Base-by-base conservation (phyloP, 2,888 invertebrate species). In the Diaperis boleti region DNA sequence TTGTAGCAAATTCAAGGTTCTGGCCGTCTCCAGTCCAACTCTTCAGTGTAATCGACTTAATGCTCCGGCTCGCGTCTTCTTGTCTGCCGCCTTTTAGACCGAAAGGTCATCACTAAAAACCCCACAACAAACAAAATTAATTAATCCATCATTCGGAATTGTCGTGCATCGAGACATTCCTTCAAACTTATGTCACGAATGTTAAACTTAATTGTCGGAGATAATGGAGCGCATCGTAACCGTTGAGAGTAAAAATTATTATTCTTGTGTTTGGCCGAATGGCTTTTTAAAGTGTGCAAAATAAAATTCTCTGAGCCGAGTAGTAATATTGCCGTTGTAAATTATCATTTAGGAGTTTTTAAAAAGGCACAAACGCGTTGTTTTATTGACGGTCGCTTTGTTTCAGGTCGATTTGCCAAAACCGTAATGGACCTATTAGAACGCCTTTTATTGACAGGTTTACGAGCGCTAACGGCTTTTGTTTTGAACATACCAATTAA, bases 151-250 rank as follows among this genome's bases (percentile, higher is more conserved):
- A 50, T 50, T 13, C 31, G 13, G 6, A 47, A 29, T 50, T 8
- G 50, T 37, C 50, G 14, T 31, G 29, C 37, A 52, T 33, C 33
- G 8, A n/a, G 54, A 26, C 54, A 54, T 56, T 56, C 56, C 56
- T 56, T 45, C 56, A 56, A 56, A 44, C 56, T 56, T 56, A 56
- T 56, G 56, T 56, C 56, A 56, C 18, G 45, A 14, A 20, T 44
- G 44, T 33, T 20, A 26, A 56, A 56, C 15, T 22, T 55, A 56
- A 56, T 56, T 56, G 56, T 56, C 14, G 42, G 18, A 22, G 14
- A 26, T 55, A 41, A 42, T 52, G 37, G 31, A 20, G 11, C 31
- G 10, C 13, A 42, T 14, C 52, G 39, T 39, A 20, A 22, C 14
- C 37, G 52, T 39, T 49, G 8, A 13, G 35, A 49, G 33, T 49